Conservation (phyloP, 2,888 invertebrate species). For the Osmoderma eremita region DNA sequence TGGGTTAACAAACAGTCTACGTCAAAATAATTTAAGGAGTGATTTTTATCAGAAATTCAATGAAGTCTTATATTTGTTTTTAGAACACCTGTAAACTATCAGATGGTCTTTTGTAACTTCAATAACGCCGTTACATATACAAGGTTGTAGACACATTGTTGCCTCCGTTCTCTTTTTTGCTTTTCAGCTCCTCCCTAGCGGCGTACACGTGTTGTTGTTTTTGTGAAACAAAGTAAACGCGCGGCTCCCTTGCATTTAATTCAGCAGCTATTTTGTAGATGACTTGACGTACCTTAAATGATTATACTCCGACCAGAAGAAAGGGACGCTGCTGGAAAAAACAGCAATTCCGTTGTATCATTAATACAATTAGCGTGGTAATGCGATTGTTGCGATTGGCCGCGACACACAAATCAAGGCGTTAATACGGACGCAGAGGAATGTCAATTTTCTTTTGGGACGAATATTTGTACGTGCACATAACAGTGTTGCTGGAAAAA, state of each 20-base stretch:
- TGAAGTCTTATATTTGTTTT: conserved; percentile 50
- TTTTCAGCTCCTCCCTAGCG: conserved; percentile 35
- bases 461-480: conserved; percentile 18
- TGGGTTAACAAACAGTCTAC: conserved; percentile 47
- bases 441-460: conserved; percentile 32
- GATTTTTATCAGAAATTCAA: conserved; percentile 49
- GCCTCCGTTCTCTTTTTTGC: conserved; percentile 14
- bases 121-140: conserved; percentile 42
- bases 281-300: conserved; percentile 39
- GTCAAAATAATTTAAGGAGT: conserved; percentile 50
- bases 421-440: conserved; percentile 25
- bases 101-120: conserved; percentile 49
- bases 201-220: conserved; percentile 42
- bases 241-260: conserved; percentile 38
- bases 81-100: conserved; percentile 50
- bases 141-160: conserved; percentile 29
- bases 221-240: conserved; percentile 40
- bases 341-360: conserved; percentile 42
- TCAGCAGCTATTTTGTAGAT: conserved; percentile 30
- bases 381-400: conserved; percentile 38
- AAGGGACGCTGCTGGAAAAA: conserved; percentile 26
- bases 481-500: conserved; percentile 20
- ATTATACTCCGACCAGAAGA: conserved; percentile 17
- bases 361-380: conserved; percentile 43
- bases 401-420: conserved; percentile 34